phyloP scores from a whole-genome alignment of 1,140 invertebrate species.

The Zeugodacus cucurbitae region DNA sequence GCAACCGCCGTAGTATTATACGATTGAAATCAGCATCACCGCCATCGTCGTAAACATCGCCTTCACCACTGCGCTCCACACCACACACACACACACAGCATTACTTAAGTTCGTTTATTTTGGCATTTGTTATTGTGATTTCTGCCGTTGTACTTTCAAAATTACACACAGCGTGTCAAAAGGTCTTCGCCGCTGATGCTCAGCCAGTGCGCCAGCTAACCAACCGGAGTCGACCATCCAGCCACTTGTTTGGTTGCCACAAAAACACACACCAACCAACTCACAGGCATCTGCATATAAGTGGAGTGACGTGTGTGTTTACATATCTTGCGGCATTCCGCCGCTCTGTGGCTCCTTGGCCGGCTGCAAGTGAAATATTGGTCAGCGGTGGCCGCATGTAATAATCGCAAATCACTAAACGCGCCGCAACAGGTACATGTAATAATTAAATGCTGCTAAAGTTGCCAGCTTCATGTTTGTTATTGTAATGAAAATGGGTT shows the following conservation, averaged over 20 bases:
- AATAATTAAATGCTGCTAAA: slow-evolving; percentile 28
- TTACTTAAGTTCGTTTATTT: not conserved
- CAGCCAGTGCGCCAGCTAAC: not conserved
- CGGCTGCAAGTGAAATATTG: not conserved
- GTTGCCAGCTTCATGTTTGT: not conserved
- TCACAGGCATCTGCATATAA: not conserved
- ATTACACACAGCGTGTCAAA: slow-evolving; percentile 33
- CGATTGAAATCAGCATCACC: slow-evolving; percentile 12
- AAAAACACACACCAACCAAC: not conserved
- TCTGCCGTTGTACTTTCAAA: slow-evolving; percentile 17
- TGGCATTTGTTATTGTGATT: not conserved
- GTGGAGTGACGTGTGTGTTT: not conserved
- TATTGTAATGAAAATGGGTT: not conserved
- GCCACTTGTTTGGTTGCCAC: not conserved
- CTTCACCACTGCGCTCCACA: not conserved
- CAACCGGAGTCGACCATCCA: no score
- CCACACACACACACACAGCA: no score
- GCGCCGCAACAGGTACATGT: slow-evolving; percentile 32
- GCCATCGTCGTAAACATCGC: slow-evolving; percentile 5
- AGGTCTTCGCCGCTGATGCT: slow-evolving; percentile 24
- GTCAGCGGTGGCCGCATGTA: slow-evolving; percentile 6
- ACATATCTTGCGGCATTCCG: slow-evolving; percentile 3
- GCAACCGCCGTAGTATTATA: not conserved
- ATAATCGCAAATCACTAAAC: slow-evolving; percentile 39
- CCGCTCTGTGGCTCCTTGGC: not conserved